Conservation (phyloP, 2,797 vertebrate genomes). For the Okamejei kenojei region DNA sequence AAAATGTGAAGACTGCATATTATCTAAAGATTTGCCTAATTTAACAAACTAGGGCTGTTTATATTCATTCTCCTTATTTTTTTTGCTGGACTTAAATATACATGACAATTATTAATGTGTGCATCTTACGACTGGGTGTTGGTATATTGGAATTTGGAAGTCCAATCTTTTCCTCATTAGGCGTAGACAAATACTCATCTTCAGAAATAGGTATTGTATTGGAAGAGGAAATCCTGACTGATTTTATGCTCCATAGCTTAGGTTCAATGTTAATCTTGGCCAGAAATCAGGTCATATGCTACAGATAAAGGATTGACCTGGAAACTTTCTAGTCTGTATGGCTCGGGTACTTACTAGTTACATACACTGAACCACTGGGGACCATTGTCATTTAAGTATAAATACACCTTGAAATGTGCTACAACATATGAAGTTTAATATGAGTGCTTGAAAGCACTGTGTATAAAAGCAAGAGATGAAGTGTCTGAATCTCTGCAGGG, state of each 20-base stretch:
- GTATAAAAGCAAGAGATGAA: not conserved
- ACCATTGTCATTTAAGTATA: not conserved
- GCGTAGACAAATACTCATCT: not conserved
- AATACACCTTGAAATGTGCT: slow-evolving; percentile 7
- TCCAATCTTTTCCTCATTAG: not conserved
- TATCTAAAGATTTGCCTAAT: slow-evolving; percentile 9
- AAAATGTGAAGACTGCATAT: slow-evolving; percentile 1
- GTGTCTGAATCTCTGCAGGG: not conserved
- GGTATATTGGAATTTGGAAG: not conserved
- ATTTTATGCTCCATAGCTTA: not conserved
- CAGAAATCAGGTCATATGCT: not conserved
- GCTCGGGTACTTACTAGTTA: not conserved
- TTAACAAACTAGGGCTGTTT: not conserved
- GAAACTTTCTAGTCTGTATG: not conserved
- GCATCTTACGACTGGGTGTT: not conserved
- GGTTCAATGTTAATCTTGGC: not conserved
- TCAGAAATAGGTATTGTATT: not conserved
- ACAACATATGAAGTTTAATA: not conserved
- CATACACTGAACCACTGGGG: not conserved
- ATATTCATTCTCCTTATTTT: not conserved
- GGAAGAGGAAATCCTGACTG: not conserved
- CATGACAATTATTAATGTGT: not conserved
- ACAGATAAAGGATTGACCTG: not conserved
- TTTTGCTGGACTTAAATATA: not conserved
- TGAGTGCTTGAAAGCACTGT: not conserved